Evolutionary conservation across 1,140 invertebrate genomes (phyloP), one percentile per base, ranked within the genome.

Genomic region (Battus philenor): DNA sequence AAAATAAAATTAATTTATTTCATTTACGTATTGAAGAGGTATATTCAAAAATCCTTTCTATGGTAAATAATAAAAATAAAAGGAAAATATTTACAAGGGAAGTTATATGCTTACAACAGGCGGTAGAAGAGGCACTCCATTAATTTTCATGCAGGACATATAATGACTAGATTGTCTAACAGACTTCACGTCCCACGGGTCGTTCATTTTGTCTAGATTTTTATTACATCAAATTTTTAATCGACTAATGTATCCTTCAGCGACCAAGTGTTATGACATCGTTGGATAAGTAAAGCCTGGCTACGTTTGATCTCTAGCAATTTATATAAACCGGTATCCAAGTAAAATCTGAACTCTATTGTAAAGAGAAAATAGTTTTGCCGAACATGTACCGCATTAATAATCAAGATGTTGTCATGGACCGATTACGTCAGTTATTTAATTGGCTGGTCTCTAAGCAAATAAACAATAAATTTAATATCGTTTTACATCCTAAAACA

Each of bases 21-120:
- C n/a, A n/a, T n/a, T n/a, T n/a, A n/a, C n/a, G n/a, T n/a, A n/a
- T n/a, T n/a, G n/a, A n/a, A n/a, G n/a, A n/a, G n/a, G n/a, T n/a
- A n/a, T n/a, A n/a, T n/a, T n/a, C n/a, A n/a, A n/a, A n/a, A n/a
- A n/a, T n/a, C n/a, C n/a, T n/a, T n/a, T n/a, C n/a, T n/a, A n/a
- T n/a, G n/a, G n/a, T n/a, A n/a, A n/a, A n/a, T n/a, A n/a, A n/a
- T n/a, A n/a, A 29, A 39, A 13, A 8, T n/a, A 26, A 10, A 29
- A 43, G 18, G 43, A 29, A 58, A 29, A 15, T 27, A 38, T 52
- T 53, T 54, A 47, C 38, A 59, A 53, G 48, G n/a, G n/a, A n/a
- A n/a, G n/a, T n/a, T n/a, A n/a, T n/a, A n/a, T n/a, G 29, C 86
- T 87, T 86, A 91, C 90, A 65, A 91, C 58, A 20, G 90, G 90